Evolutionary conservation across 2,113 vertebrate genomes (phyloP).

Genomic region (Sturnus vulgaris): DNA sequence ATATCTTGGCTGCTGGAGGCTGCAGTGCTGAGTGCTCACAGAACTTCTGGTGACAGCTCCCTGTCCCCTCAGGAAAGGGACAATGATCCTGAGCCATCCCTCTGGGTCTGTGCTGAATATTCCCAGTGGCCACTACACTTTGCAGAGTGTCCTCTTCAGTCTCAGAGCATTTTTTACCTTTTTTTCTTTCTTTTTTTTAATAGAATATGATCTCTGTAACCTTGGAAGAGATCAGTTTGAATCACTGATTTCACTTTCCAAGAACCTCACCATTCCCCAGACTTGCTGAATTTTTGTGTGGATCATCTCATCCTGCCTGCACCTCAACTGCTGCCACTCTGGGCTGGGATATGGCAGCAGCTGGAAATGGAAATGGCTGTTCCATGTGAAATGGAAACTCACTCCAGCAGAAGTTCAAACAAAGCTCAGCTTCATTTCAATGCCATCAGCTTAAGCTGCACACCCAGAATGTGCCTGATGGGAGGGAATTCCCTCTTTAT

Average conservation of each 20-base stretch:
- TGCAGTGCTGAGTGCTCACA: neutral
- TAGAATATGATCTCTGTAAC: neutral
- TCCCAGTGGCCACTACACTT: neutral
- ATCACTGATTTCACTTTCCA: neutral
- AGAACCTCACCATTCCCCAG: neutral
- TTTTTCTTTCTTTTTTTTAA: neutral
- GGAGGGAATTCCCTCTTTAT: constrained; percentile 34
- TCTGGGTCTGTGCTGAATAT: neutral
- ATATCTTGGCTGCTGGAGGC: neutral
- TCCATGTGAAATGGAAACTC: neutral
- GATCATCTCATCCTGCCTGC: neutral
- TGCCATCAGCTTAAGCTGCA: neutral
- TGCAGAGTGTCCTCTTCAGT: neutral
- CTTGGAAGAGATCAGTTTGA: neutral
- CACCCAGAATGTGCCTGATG: neutral
- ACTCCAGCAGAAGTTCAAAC: neutral
- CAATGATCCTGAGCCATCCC: fast-evolving
- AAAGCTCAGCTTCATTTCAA: neutral
- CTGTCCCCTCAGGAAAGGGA: neutral
- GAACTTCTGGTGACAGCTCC: neutral
- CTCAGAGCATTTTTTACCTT: neutral
- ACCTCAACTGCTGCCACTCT: neutral
- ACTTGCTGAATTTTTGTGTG: neutral
- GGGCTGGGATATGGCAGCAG: neutral
- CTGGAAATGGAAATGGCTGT: neutral